Evolutionary conservation across 1,140 invertebrate species (phyloP).

Genomic region (Mizuhopecten yessoensis): DNA sequence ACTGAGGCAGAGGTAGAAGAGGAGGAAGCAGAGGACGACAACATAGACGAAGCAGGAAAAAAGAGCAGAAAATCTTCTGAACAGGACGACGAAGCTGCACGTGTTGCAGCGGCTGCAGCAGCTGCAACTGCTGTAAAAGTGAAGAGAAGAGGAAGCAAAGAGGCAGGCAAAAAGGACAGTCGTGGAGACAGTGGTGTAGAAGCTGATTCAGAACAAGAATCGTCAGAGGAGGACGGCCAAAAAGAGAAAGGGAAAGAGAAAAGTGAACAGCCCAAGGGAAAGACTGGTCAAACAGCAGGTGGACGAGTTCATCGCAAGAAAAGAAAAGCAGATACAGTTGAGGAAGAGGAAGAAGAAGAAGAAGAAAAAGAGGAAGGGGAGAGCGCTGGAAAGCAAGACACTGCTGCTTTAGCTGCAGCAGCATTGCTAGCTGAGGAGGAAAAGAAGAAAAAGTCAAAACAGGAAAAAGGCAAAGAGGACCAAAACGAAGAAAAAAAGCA

Average conservation of each 20-base stretch:
- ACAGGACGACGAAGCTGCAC: conserved; percentile 5
- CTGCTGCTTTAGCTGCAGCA: conserved; percentile 45
- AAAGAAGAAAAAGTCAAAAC: conserved; percentile 44
- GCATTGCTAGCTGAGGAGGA: conserved; percentile 15
- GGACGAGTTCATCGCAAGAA: conserved; percentile 19
- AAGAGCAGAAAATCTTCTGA: conserved; percentile 36
- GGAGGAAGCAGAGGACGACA: not conserved
- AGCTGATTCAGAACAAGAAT: conserved; percentile 30
- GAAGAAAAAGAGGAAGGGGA: conserved; percentile 38
- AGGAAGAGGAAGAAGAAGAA: conserved; percentile 44
- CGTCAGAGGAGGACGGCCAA: conserved; percentile 18
- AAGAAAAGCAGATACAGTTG: conserved; percentile 37
- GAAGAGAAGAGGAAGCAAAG: conserved; percentile 42
- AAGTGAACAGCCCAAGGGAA: not conserved
- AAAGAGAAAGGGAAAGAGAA: conserved; percentile 36
- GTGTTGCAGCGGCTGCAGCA: not conserved
- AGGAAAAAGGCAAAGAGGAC: not conserved
- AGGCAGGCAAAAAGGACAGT: conserved; percentile 46
- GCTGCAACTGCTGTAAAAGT: conserved; percentile 30
- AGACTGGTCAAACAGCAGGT: not conserved
- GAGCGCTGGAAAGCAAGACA: conserved; percentile 44
- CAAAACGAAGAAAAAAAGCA: conserved; percentile 42
- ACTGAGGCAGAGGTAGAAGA: conserved; percentile 52
- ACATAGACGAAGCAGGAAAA: conserved; percentile 47
- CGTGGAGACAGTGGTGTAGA: conserved; percentile 46